Base-by-base conservation (phyloP, 2,113 vertebrate genomes). In the Haliaeetus leucogaster region DNA sequence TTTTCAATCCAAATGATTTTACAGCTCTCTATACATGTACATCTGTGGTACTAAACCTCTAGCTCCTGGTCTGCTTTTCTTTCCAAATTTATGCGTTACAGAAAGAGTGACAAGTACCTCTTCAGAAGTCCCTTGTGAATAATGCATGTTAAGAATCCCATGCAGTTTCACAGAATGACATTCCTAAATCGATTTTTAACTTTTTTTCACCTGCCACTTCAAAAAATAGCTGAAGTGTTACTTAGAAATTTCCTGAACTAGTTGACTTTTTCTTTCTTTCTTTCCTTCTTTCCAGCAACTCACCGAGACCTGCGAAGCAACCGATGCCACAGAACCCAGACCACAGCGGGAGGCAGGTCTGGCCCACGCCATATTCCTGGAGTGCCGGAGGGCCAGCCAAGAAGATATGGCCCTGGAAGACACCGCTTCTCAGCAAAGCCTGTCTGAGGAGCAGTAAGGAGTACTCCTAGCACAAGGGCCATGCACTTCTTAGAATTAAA, bases 291-390 rank as follows among this genome's bases (percentile, higher is more conserved):
- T 66, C 48, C 95, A 99, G 98, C 99, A 98, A 96, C 98, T 97
- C 9, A 97, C 98, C 1, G 99, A 99, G 89, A 97, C 98, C 29
- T 98, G 98, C 1, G 98, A 99, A 93, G 98, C 97, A 32, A 96
- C 98, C 0, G 98, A 99, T 21, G 95, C 96, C 13, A 80, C 91
- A 9, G 95, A 96, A 73, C 92, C 96, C 7, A 86, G 86, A 65
- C 67, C 6, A 0, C 67, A 8, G 55, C 98, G 86, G 34, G 90
- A 95, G 25, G 67, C 29, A 1, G 96, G 88, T 42, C 36, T 53
- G 0, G 70, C 91, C 74, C 95, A 82, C 3, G 83, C 95, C 13
- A 34, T 91, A 0, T 77, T 97, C 68, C 12, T 97, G 94, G 95
- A 97, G 78, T 98, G 97, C 82, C 79, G 97, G 45, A 90, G 97